Evolutionary conservation across 1,140 invertebrate species (phyloP).

Genomic region (Leptonema lineaticorne): DNA sequence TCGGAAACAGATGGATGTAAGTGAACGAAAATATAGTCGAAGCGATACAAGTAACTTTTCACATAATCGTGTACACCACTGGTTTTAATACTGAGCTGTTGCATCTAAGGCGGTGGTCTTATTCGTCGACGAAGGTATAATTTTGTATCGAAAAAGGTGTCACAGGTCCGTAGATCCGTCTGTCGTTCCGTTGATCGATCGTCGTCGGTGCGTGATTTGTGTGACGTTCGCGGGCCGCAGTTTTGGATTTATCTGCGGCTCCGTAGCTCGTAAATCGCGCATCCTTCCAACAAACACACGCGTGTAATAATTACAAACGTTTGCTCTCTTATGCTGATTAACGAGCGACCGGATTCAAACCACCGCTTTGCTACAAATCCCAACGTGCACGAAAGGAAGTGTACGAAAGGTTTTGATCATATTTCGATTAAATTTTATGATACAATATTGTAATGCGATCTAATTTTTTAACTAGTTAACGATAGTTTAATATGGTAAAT

Average conservation of each 20-base stretch:
- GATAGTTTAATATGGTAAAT: too few relatives aligned
- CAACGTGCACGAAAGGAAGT: too few relatives aligned
- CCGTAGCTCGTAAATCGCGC: constrained; percentile 11
- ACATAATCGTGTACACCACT: too few relatives aligned
- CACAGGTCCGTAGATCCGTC: neutral
- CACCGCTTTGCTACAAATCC: too few relatives aligned
- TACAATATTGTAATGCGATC: too few relatives aligned
- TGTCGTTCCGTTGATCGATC: constrained; percentile 17
- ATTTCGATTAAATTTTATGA: too few relatives aligned
- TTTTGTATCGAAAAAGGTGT: neutral
- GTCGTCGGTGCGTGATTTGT: constrained; percentile 13
- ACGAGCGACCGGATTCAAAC: neutral
- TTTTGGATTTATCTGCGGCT: constrained; percentile 20
- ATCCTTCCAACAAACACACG: constrained; percentile 22
- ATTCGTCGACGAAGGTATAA: neutral
- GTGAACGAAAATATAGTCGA: too few relatives aligned
- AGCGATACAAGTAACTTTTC: too few relatives aligned
- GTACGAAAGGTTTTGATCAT: too few relatives aligned
- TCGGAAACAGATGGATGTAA: too few relatives aligned
- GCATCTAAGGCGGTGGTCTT: neutral
- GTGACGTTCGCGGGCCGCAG: constrained; percentile 18
- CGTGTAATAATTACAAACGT: constrained; percentile 22
- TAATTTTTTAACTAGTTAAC: too few relatives aligned
- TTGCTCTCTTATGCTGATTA: constrained; percentile 27
- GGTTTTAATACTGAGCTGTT: too few relatives aligned